These are phyloP conservation scores for Patella depressa DNA, from an alignment of 2,888 invertebrate species.

Conservation along the genomic window DNA sequence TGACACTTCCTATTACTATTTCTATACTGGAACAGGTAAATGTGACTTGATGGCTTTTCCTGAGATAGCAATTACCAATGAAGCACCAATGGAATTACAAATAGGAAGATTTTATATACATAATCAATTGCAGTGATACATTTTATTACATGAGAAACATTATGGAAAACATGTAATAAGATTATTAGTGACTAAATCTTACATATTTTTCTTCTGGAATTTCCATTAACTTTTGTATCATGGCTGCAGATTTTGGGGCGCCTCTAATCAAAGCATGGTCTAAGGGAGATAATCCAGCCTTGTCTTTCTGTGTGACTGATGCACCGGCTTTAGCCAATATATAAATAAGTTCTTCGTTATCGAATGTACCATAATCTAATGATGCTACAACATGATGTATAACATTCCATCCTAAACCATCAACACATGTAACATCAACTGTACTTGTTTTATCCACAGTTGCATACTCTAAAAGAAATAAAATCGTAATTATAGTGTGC, in stretches of 20 bases:
- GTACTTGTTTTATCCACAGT: conserved; percentile 58
- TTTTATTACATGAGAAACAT: too few relatives aligned
- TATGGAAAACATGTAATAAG: too few relatives aligned
- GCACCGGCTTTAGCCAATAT: conserved; percentile 66
- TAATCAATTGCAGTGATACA: too few relatives aligned
- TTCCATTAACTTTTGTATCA: conserved; percentile 55
- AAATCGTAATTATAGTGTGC: not conserved
- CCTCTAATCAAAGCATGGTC: conserved; percentile 58
- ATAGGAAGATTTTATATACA: too few relatives aligned
- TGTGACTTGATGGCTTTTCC: too few relatives aligned
- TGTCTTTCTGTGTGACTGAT: conserved; percentile 59
- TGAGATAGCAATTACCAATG: too few relatives aligned
- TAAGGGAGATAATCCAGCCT: conserved; percentile 59
- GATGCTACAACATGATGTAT: conserved; percentile 70
- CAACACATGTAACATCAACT: conserved; percentile 60
- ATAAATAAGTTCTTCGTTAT: conserved; percentile 68
- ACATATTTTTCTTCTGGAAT: conserved; percentile 46
- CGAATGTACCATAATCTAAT: conserved; percentile 68
- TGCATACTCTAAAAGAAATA: conserved; percentile 19
- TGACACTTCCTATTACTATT: not conserved
- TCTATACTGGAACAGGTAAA: too few relatives aligned
- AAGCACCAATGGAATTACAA: too few relatives aligned
- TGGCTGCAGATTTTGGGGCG: conserved; percentile 50
- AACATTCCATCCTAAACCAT: conserved; percentile 68
- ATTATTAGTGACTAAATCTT: conserved; percentile 14